A percentile compares a stretch with the other conserved stretches of the same genome.
Evolutionary conservation across 2,888 invertebrate species (phyloP).

Genomic region (Callimorpha dominula): DNA sequence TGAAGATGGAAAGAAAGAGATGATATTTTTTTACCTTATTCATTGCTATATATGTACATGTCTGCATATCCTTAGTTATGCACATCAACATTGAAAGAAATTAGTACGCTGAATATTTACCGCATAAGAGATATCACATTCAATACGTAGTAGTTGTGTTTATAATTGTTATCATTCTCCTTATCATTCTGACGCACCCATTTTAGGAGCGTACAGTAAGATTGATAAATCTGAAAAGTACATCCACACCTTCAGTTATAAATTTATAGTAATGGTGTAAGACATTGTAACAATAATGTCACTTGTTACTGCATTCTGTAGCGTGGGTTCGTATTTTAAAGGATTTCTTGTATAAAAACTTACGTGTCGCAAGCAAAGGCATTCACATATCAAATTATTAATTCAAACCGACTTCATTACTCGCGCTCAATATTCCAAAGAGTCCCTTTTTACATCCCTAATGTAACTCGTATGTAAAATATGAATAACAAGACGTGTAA

Average conservation of each 20-base stretch:
- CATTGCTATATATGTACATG: too few species aligned
- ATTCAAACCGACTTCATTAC: slow-evolving; percentile 48
- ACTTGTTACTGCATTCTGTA: not conserved
- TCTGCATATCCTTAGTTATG: too few species aligned
- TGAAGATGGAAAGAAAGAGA: too few species aligned
- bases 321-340: not conserved
- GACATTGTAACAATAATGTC: not conserved
- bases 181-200: too few species aligned
- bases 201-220: too few species aligned
- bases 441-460: slow-evolving; percentile 54
- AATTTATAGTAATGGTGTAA: not conserved
- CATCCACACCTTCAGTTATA: not conserved
- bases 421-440: slow-evolving; percentile 46
- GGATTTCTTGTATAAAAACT: slow-evolving; percentile 8
- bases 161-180: too few species aligned
- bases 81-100: too few species aligned
- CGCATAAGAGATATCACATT: too few species aligned
- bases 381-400: slow-evolving; percentile 37
- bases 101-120: too few species aligned
- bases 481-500: slow-evolving; percentile 81
- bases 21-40: too few species aligned
- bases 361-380: slow-evolving; percentile 14
- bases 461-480: slow-evolving; percentile 73
- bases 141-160: too few species aligned
- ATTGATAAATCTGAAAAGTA: too few species aligned